These are phyloP conservation scores for Protobothrops mucrosquamatus DNA, from an alignment of 2,113 vertebrate species.

Conservation along the genomic window DNA sequence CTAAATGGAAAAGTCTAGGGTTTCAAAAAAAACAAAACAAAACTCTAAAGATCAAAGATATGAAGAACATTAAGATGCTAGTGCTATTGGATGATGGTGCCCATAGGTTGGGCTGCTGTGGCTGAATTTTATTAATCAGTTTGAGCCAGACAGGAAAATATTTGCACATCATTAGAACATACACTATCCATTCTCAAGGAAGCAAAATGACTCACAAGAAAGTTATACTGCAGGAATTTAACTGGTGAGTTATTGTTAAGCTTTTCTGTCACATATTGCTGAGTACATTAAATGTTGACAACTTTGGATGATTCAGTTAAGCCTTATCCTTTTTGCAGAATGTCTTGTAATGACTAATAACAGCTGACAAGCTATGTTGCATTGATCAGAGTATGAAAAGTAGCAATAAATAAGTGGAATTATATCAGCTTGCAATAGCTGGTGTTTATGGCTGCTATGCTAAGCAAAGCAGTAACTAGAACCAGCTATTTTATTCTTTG, in stretches of 20 bases:
- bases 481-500: not conserved
- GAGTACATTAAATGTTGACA: not conserved
- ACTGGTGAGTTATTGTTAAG: not conserved
- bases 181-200: not conserved
- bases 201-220: not conserved
- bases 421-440: not conserved
- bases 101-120: not conserved
- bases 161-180: not conserved
- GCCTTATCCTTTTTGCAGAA: not conserved
- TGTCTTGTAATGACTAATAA: not conserved
- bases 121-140: not conserved
- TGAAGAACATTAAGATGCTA: not conserved
- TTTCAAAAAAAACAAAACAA: not conserved
- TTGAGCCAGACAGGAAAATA: not conserved
- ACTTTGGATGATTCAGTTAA: not conserved
- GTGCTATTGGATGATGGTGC: not conserved
- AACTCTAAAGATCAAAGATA: not conserved
- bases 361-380: slow-evolving; percentile 3
- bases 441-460: not conserved
- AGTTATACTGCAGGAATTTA: not conserved
- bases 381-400: not conserved
- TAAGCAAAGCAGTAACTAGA: not conserved
- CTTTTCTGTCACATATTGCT: not conserved
- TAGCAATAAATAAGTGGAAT: not conserved
- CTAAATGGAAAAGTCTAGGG: not conserved